These are phyloP conservation scores for Cantharis rustica DNA, from an alignment of 2,888 invertebrate species.

Conservation along the genomic window DNA sequence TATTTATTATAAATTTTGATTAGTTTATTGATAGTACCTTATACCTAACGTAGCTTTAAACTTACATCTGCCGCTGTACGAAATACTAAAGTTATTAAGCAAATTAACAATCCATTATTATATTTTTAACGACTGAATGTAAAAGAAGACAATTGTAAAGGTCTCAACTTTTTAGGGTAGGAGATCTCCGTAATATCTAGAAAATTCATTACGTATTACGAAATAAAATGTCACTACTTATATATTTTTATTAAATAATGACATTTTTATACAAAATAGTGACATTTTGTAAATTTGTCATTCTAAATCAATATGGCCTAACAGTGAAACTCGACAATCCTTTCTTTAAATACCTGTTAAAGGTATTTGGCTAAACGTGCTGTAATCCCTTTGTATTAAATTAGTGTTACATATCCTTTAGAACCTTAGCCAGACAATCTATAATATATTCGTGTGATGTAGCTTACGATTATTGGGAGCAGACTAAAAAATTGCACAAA, in stretches of 20 bases:
- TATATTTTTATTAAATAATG: constrained; percentile 40
- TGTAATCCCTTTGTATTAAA: constrained; percentile 44
- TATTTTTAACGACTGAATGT: constrained; percentile 1
- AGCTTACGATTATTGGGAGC: constrained; percentile 33
- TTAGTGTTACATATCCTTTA: constrained; percentile 30
- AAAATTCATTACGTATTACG: constrained; percentile 6
- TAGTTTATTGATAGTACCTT: background rate
- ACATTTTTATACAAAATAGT: constrained; percentile 42
- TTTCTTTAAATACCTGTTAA: constrained; percentile 40
- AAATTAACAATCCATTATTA: background rate
- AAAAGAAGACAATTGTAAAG: constrained; percentile 18
- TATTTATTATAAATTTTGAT: background rate
- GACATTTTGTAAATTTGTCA: constrained; percentile 47
- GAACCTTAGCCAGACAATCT: constrained; percentile 54
- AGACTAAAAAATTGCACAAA: constrained; percentile 19
- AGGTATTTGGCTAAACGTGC: constrained; percentile 38
- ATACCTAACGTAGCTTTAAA: background rate
- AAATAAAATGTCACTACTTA: constrained; percentile 25
- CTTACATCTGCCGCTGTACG: background rate
- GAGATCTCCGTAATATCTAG: constrained; percentile 32
- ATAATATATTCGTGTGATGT: constrained; percentile 47
- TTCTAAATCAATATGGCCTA: constrained; percentile 56
- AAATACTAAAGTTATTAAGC: background rate
- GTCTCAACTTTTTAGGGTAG: constrained; percentile 42
- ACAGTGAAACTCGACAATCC: constrained; percentile 57